phyloP scores from a whole-genome alignment of 2,113 vertebrate genomes.

The Gila orcuttii region DNA sequence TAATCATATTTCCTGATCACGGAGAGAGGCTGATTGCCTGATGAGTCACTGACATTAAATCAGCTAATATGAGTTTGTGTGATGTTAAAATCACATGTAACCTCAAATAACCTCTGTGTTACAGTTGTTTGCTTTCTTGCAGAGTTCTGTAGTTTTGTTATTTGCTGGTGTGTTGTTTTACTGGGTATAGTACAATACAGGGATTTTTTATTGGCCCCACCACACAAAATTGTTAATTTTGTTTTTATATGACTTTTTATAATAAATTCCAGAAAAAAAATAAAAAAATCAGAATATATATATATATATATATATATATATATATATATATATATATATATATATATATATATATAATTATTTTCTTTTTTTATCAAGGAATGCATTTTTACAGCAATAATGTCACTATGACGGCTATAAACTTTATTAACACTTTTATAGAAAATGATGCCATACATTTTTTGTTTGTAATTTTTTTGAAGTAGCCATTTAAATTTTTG shows the following conservation, averaged over 20 bases:
- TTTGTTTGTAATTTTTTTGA: not conserved
- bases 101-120: constrained; percentile 9
- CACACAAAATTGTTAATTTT: not conserved
- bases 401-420: not conserved
- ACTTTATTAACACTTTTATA: not conserved
- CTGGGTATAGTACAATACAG: not conserved
- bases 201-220: not conserved
- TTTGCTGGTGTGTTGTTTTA: no score
- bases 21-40: constrained; percentile 10
- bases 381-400: not conserved
- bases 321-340: no score
- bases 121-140: not conserved
- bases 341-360: no score
- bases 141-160: not conserved
- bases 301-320: no score
- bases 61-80: constrained; percentile 16
- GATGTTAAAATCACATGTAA: not conserved
- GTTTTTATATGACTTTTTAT: not conserved
- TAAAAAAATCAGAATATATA: no score
- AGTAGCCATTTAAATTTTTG: not conserved
- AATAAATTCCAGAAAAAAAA: no score
- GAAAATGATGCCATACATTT: not conserved
- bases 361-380: not conserved
- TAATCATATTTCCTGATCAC: constrained; percentile 22
- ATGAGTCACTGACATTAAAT: constrained; percentile 12